Evolutionary conservation across 2,888 invertebrate species (phyloP).

Genomic region (Thelaira solivaga): DNA sequence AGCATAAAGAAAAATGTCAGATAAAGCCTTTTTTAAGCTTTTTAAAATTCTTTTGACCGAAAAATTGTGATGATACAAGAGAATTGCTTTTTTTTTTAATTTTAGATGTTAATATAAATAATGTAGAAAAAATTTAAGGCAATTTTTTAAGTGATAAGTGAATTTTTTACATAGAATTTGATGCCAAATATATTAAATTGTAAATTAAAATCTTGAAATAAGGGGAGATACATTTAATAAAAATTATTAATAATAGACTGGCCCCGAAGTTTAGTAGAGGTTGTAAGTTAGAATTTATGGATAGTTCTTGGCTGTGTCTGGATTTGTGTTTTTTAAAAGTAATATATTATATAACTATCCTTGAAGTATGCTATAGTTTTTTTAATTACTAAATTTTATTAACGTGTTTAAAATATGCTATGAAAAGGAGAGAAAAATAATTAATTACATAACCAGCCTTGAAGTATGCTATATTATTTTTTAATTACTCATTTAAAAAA

Average conservation of each 20-base stretch:
- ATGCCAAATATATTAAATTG: not conserved
- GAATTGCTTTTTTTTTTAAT: conserved; percentile 4
- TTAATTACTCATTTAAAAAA: too few species aligned
- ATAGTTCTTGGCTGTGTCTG: too few species aligned
- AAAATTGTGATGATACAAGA: conserved; percentile 36
- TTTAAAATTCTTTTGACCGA: conserved; percentile 55
- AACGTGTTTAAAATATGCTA: too few species aligned
- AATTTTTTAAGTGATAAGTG: not conserved
- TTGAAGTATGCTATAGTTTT: not conserved
- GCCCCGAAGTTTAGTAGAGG: too few species aligned
- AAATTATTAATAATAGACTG: too few species aligned
- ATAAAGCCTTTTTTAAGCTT: conserved; percentile 45
- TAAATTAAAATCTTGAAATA: not conserved
- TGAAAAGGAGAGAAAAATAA: too few species aligned
- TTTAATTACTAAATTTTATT: too few species aligned
- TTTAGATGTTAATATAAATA: not conserved
- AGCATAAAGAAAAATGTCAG: conserved; percentile 20
- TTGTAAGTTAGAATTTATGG: too few species aligned
- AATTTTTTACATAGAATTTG: not conserved
- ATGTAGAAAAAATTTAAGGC: not conserved
- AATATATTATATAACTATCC: not conserved
- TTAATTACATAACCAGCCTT: too few species aligned
- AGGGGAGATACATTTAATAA: not conserved
- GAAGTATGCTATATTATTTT: too few species aligned
- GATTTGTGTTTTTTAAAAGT: too few species aligned